Conservation (phyloP, 2,797 vertebrate genomes). For the Xenopus petersii region DNA sequence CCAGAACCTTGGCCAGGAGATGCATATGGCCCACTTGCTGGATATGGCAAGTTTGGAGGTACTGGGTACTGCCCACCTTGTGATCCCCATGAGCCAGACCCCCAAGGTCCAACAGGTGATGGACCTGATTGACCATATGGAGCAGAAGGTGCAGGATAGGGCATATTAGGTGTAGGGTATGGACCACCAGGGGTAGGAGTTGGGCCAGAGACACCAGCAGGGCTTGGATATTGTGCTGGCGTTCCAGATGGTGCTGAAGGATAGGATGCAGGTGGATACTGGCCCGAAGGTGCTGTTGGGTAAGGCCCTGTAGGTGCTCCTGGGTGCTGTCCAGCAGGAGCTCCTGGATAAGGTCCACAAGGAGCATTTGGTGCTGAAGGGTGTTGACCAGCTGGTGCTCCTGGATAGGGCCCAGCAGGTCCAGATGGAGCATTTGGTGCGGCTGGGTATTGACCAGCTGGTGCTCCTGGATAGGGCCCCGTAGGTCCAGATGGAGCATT, state of each 20-base stretch:
- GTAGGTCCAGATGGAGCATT: conserved; percentile 2
- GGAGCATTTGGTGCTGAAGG: conserved; percentile 53
- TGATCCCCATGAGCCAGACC: conserved; percentile 70
- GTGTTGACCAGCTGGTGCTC: conserved; percentile 69
- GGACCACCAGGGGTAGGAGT: conserved; percentile 68
- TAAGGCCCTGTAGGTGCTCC: conserved; percentile 64
- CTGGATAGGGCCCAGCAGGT: conserved; percentile 69
- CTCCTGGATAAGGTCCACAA: conserved; percentile 54
- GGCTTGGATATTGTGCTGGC: conserved; percentile 55
- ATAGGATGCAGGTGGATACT: conserved; percentile 14
- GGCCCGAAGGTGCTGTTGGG: conserved; percentile 34
- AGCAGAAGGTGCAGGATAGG: conserved; percentile 71
- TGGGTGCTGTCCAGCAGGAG: conserved; percentile 59
- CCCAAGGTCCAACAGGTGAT: conserved; percentile 69
- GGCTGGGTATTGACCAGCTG: conserved; percentile 63
- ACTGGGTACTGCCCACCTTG: conserved; percentile 72
- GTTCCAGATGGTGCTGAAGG: conserved; percentile 24
- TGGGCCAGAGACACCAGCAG: conserved; percentile 67
- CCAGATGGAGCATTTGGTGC: conserved; percentile 39
- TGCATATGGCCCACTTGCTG: conserved; percentile 69
- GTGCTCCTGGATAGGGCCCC: conserved; percentile 47
- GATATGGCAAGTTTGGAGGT: conserved; percentile 68
- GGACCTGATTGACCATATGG: conserved; percentile 70
- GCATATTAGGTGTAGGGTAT: conserved; percentile 70
- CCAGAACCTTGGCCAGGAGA: conserved; percentile 68